A percentile compares a stretch with the other conserved stretches of the same genome.
These are phyloP conservation scores for Lepisosteus oculatus DNA, from an alignment of 2,113 vertebrate genomes.

Conservation along the genomic window DNA sequence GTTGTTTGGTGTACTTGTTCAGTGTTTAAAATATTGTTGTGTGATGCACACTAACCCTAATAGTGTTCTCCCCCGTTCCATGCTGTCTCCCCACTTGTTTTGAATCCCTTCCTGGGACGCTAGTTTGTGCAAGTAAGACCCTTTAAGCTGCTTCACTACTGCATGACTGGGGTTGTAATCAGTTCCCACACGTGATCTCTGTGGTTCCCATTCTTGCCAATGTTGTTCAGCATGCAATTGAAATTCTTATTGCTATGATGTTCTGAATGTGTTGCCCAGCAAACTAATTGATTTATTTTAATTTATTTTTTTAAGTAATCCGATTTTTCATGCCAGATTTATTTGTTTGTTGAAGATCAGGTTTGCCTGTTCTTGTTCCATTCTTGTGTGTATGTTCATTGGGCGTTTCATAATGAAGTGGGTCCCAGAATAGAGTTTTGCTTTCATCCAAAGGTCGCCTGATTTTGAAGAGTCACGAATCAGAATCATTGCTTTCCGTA, in stretches of 20 bases:
- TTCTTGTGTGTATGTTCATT: no score
- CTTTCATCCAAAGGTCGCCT: no score
- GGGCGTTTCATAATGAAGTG: no score
- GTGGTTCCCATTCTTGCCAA: no score
- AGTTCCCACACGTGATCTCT: constrained; percentile 12
- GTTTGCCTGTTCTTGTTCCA: no score
- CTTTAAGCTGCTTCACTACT: constrained; percentile 27
- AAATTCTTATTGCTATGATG: not conserved
- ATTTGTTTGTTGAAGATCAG: no score
- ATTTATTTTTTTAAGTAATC: no score
- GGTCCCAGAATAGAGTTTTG: no score
- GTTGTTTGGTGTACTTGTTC: constrained; percentile 14
- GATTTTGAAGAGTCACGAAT: no score
- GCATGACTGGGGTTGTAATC: constrained; percentile 50
- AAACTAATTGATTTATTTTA: not conserved
- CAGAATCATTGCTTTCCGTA: no score
- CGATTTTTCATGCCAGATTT: no score
- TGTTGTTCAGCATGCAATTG: constrained; percentile 6
- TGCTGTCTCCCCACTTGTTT: constrained; percentile 61
- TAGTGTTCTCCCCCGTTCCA: constrained; percentile 66
- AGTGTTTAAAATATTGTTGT: constrained; percentile 33
- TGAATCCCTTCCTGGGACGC: constrained; percentile 76
- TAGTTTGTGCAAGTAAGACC: constrained; percentile 93
- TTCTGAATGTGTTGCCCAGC: not conserved
- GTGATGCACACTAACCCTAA: constrained; percentile 64